These are phyloP conservation scores for Semaprochilodus insignis DNA, from an alignment of 2,797 vertebrate genomes.

Conservation along the genomic window DNA sequence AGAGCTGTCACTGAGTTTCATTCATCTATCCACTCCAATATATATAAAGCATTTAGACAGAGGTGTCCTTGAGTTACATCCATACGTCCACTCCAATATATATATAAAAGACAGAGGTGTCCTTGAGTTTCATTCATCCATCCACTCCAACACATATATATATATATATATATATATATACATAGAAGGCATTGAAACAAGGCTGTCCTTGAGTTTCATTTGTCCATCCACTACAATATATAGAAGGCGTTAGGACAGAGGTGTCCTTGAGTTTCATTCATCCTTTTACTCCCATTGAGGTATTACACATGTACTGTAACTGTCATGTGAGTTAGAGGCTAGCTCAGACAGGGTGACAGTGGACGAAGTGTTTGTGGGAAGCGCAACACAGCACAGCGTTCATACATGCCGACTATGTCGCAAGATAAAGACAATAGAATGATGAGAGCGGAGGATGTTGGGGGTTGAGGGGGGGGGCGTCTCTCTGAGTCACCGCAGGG, in stretches of 20 bases:
- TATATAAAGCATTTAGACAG: no score
- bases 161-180: no score
- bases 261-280: neutral
- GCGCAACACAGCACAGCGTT: constrained; percentile 53
- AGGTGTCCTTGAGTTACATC: no score
- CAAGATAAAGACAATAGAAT: constrained; percentile 71
- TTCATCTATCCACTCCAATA: no score
- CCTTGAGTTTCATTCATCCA: no score
- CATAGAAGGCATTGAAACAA: no score
- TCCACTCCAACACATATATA: no score
- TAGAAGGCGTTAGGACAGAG: neutral
- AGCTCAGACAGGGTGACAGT: constrained; percentile 11
- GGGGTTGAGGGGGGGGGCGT: constrained; percentile 24
- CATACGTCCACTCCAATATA: no score
- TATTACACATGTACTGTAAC: constrained; percentile 33
- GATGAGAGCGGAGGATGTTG: constrained; percentile 56
- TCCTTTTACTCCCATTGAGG: neutral
- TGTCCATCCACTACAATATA: no score
- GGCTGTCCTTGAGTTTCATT: no score
- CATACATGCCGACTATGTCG: constrained; percentile 66
- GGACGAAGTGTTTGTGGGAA: constrained; percentile 28
- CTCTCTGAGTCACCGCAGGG: constrained; percentile 59
- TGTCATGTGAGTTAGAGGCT: neutral
- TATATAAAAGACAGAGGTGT: no score
- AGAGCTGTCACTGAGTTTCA: no score